phyloP scores from a whole-genome alignment of 2,888 invertebrate species.

The Cantharis rufa region DNA sequence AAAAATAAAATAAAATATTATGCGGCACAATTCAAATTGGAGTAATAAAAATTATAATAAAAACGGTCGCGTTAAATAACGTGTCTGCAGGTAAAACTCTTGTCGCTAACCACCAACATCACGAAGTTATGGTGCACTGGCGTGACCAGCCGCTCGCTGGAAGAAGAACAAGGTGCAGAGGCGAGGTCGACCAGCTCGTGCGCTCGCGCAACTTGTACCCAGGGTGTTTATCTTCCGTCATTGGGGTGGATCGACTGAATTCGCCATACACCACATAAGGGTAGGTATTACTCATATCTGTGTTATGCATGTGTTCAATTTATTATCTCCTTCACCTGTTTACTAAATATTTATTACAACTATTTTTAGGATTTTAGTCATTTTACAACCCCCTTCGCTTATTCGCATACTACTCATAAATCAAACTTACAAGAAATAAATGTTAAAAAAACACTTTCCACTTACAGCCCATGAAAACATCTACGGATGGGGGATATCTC shows the following conservation, averaged over 20 bases:
- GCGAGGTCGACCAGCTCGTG: constrained; percentile 35
- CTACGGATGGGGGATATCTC: not conserved
- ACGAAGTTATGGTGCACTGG: constrained; percentile 31
- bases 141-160: constrained; percentile 35
- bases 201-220: constrained; percentile 34
- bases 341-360: not conserved
- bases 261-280: not conserved
- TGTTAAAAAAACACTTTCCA: not conserved
- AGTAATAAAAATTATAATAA: not conserved
- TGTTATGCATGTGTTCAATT: not conserved
- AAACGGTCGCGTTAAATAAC: constrained; percentile 4
- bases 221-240: constrained; percentile 33
- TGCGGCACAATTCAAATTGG: not conserved
- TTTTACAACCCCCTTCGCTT: not conserved
- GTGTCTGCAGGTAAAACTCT: constrained; percentile 3
- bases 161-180: constrained; percentile 35
- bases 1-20: not conserved
- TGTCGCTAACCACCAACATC: constrained; percentile 18
- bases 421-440: not conserved
- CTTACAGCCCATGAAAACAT: not conserved
- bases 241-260: constrained; percentile 27
- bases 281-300: not conserved
- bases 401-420: not conserved
- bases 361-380: not conserved
- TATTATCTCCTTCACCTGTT: not conserved